Percentiles rank a stretch among this genome's conserved stretches.
Conservation (phyloP, 2,797 vertebrate species). For the Chelmon rostratus region DNA sequence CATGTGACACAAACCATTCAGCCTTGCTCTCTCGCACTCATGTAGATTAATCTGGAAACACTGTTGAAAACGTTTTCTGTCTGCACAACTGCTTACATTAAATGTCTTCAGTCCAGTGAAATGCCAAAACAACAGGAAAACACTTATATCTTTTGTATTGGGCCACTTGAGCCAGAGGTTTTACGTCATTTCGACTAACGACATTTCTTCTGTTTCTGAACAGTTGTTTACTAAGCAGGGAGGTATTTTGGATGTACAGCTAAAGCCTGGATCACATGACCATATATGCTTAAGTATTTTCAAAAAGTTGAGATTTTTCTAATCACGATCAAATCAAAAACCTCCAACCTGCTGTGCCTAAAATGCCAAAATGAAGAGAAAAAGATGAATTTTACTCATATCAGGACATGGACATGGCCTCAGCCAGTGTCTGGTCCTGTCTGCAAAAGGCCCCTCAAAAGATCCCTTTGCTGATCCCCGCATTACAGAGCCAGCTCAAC, state of each 20-base stretch:
- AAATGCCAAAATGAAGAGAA: neutral
- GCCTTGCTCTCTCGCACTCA: neutral
- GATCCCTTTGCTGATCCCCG: slow-evolving; percentile 59
- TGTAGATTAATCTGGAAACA: slow-evolving; percentile 29
- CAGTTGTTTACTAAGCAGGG: slow-evolving; percentile 1
- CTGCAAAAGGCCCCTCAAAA: slow-evolving; percentile 36
- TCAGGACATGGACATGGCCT: slow-evolving; percentile 2
- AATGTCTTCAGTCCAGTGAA: neutral
- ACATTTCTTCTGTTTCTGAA: slow-evolving; percentile 9
- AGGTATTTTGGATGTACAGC: neutral
- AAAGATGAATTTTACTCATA: neutral
- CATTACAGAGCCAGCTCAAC: slow-evolving; percentile 61
- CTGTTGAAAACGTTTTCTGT: slow-evolving; percentile 19
- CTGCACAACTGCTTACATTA: slow-evolving; percentile 12
- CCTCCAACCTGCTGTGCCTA: neutral
- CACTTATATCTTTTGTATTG: slow-evolving; percentile 1
- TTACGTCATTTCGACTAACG: slow-evolving; percentile 1
- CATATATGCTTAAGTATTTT: neutral
- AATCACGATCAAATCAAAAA: slow-evolving; percentile 9
- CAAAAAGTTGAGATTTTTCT: neutral
- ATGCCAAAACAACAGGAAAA: slow-evolving; percentile 35
- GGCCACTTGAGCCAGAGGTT: slow-evolving; percentile 1
- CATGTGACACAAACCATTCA: slow-evolving; percentile 24
- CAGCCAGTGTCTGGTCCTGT: slow-evolving; percentile 28
- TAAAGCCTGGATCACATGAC: neutral